phyloP scores from a whole-genome alignment of 2,797 vertebrate genomes.

The Rhyacichthys aspro region DNA sequence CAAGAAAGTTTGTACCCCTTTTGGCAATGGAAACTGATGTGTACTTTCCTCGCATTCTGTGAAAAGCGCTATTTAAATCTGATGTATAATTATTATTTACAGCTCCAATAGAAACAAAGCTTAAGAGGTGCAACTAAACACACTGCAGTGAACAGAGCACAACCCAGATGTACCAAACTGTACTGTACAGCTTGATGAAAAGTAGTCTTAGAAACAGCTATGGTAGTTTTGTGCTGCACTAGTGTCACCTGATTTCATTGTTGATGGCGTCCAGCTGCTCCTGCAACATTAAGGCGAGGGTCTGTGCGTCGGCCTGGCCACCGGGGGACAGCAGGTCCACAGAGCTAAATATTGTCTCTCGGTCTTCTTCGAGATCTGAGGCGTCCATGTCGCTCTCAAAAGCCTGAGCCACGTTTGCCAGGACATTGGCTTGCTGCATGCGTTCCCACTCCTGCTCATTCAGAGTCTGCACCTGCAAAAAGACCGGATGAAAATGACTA shows the following conservation, averaged over 20 bases:
- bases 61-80: too few relatives aligned
- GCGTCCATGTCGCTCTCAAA: slow-evolving; percentile 94
- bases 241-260: slow-evolving; percentile 92
- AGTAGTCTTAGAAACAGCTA: too few relatives aligned
- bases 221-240: too few relatives aligned
- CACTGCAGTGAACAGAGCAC: too few relatives aligned
- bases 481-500: slow-evolving; percentile 2
- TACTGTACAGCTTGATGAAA: too few relatives aligned
- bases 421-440: slow-evolving; percentile 94
- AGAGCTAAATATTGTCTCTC: slow-evolving; percentile 91
- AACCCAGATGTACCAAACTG: too few relatives aligned
- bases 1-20: too few relatives aligned
- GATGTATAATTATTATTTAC: too few relatives aligned
- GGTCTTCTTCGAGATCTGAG: slow-evolving; percentile 92
- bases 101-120: too few relatives aligned
- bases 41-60: too few relatives aligned
- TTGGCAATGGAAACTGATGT: too few relatives aligned
- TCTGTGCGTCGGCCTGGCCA: slow-evolving; percentile 96
- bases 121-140: too few relatives aligned
- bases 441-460: slow-evolving; percentile 99
- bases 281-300: slow-evolving; percentile 96
- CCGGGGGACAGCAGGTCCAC: slow-evolving; percentile 92
- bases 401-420: slow-evolving; percentile 95
- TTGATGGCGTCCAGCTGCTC: slow-evolving; percentile 98
- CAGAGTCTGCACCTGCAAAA: slow-evolving; percentile 90